A percentile compares a stretch with the other conserved stretches of the same genome.
These are phyloP conservation scores for Psammodynastes pulverulentus DNA, from an alignment of 2,113 vertebrate genomes.

Conservation along the genomic window DNA sequence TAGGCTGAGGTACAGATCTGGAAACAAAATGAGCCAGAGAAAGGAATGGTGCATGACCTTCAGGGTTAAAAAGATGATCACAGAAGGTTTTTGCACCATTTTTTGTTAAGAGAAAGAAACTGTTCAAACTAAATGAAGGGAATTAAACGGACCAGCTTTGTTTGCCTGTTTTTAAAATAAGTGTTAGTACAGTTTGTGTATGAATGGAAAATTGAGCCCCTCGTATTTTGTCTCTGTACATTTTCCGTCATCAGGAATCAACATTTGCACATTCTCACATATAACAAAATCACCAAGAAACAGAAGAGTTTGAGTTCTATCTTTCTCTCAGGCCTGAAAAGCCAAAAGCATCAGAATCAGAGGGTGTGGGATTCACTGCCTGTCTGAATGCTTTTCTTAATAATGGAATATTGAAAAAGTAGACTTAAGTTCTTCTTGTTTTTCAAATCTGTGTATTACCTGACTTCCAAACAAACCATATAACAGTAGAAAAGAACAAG, in stretches of 20 bases:
- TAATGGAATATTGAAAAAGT: neutral
- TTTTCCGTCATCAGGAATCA: neutral
- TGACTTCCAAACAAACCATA: neutral
- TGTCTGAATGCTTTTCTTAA: neutral
- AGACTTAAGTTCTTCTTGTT: neutral
- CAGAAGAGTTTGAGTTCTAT: neutral
- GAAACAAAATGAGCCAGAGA: slow-evolving; percentile 41
- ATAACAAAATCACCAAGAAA: neutral
- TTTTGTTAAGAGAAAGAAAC: neutral
- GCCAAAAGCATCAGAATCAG: neutral
- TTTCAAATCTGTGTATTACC: neutral
- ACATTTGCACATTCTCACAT: neutral
- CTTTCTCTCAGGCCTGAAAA: neutral
- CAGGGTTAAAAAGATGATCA: neutral
- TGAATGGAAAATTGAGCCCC: neutral
- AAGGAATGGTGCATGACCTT: slow-evolving; percentile 10
- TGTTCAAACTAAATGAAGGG: neutral
- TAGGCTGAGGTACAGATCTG: slow-evolving; percentile 19
- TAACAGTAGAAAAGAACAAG: neutral
- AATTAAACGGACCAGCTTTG: neutral
- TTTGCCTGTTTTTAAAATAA: neutral
- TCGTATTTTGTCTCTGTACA: neutral
- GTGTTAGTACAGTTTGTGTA: neutral
- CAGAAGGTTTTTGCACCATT: neutral
- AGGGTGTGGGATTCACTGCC: neutral